Conservation (phyloP, 2,113 vertebrate genomes). For the Salvelinus fontinalis region DNA sequence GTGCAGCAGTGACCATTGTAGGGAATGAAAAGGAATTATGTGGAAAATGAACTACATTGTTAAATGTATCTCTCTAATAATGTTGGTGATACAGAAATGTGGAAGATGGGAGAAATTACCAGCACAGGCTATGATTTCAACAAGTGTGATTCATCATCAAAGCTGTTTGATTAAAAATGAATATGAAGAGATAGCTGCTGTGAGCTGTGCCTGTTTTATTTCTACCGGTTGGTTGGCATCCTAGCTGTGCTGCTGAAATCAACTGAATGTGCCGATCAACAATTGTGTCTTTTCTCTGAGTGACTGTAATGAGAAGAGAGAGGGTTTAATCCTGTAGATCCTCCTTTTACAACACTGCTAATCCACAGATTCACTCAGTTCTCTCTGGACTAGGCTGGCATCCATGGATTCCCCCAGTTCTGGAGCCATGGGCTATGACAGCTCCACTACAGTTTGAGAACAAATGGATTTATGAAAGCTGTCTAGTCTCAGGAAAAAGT, state of each 20-base stretch:
- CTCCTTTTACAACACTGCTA: conserved; percentile 57
- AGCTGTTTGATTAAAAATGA: no score
- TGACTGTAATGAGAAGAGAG: conserved; percentile 60
- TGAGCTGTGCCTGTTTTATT: no score
- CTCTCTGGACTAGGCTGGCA: conserved; percentile 33
- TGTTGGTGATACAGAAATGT: no score
- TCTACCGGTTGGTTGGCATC: conserved; percentile 24
- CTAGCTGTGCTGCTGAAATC: conserved; percentile 55
- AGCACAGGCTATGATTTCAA: no score
- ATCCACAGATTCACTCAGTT: conserved; percentile 58
- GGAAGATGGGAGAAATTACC: no score
- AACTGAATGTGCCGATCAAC: conserved; percentile 41
- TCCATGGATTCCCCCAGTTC: background rate
- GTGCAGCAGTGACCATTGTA: no score
- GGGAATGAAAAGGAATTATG: no score
- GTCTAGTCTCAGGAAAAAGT: background rate
- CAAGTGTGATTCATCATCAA: no score
- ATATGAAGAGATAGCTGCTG: no score
- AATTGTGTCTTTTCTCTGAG: conserved; percentile 58
- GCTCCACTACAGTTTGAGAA: conserved; percentile 6
- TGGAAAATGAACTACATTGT: no score
- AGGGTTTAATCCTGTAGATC: conserved; percentile 57
- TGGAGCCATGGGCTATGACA: conserved; percentile 30
- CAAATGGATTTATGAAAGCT: conserved; percentile 15
- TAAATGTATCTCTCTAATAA: no score